Percentiles rank a stretch among this genome's conserved stretches.
These are phyloP conservation scores for Deilephila elpenor DNA, from an alignment of 2,888 invertebrate genomes.

Conservation along the genomic window DNA sequence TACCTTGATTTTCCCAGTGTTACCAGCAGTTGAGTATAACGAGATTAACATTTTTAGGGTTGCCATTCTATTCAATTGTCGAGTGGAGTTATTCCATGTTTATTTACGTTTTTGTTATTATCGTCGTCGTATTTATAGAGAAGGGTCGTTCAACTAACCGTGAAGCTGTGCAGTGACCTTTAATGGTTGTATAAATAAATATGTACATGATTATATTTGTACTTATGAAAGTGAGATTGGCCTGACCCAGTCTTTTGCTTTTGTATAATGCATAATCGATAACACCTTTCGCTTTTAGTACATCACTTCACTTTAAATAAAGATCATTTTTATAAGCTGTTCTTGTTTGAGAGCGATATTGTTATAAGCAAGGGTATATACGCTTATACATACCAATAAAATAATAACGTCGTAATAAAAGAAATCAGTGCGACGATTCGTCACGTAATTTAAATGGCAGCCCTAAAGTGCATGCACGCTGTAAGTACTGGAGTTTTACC, in stretches of 20 bases:
- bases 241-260: no score
- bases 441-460: constrained; percentile 36
- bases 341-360: no score
- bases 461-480: constrained; percentile 67
- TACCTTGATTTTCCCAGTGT: not conserved
- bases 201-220: not conserved
- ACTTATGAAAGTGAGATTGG: not conserved
- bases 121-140: not conserved
- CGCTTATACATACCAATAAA: not conserved
- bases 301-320: no score
- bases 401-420: not conserved
- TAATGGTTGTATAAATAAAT: constrained; percentile 11
- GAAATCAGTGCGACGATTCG: no score
- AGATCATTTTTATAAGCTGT: no score
- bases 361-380: not conserved
- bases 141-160: not conserved
- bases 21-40: constrained; percentile 9
- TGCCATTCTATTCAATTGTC: not conserved
- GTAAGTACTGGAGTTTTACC: constrained; percentile 65
- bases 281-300: no score
- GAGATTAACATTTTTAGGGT: not conserved
- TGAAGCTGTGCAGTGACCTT: constrained; percentile 2
- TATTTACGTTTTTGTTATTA: not conserved
- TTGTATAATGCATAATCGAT: no score
- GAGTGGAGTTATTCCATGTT: not conserved